Conservation (phyloP, 1,140 invertebrate genomes). For the Brachionus plicatilis region DNA sequence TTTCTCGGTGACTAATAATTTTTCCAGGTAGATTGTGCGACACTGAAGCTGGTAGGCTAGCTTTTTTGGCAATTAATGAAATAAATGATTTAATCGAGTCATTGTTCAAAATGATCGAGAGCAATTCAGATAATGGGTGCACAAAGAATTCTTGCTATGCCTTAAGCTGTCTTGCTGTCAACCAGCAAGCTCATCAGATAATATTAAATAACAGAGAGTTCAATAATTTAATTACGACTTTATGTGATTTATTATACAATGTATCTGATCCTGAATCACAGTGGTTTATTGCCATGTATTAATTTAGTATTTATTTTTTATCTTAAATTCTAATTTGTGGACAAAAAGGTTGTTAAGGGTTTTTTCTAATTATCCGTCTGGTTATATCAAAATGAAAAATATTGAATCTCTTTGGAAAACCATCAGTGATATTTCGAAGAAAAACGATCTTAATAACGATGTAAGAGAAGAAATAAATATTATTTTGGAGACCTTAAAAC, state of each 20-base stretch:
- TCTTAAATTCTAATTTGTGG: neutral
- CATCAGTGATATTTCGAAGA: neutral
- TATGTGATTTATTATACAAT: conserved; percentile 6
- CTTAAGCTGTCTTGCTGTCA: conserved; percentile 54
- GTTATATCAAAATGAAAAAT: conserved; percentile 20
- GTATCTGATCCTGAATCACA: conserved; percentile 52
- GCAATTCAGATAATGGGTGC: conserved; percentile 48
- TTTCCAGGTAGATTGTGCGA: conserved; percentile 6
- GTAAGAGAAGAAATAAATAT: conserved; percentile 25
- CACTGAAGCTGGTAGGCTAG: neutral
- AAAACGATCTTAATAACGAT: neutral
- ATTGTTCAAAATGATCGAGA: conserved; percentile 51
- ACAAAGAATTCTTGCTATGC: conserved; percentile 56
- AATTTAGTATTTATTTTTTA: neutral
- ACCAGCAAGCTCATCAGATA: conserved; percentile 47
- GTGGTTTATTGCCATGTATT: conserved; percentile 56
- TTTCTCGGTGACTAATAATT: neutral
- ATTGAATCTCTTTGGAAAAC: neutral
- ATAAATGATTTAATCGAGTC: neutral
- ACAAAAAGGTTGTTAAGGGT: neutral
- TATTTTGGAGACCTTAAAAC: neutral
- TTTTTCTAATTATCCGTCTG: neutral
- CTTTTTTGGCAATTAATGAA: neutral
- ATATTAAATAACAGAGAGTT: neutral
- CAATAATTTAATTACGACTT: neutral